Percentiles rank a stretch among this genome's conserved stretches.
Evolutionary conservation across 2,113 vertebrate species (phyloP).

Genomic region (Neodon shergylaensis): DNA sequence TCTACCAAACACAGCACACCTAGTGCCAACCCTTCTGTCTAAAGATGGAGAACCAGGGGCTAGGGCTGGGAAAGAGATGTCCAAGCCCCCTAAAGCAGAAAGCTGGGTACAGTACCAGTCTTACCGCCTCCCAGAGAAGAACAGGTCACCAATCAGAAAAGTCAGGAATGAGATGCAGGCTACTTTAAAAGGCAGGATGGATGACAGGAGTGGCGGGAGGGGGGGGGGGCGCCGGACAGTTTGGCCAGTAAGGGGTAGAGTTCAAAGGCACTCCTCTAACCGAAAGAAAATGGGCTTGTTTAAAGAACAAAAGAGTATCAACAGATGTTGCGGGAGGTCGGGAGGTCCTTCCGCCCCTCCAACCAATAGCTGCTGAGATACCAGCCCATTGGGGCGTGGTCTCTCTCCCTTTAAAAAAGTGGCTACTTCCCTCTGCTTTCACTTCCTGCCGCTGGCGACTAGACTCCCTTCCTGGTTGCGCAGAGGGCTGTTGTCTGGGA

Average conservation of each 20-base stretch:
- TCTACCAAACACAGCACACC: accelerated
- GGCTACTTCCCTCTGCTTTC: too few relatives aligned
- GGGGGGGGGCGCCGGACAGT: background rate
- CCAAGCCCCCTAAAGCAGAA: background rate
- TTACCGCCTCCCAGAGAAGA: background rate
- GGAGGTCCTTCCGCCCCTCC: too few relatives aligned
- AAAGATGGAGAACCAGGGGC: background rate
- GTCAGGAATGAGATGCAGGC: background rate
- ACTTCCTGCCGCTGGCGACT: too few relatives aligned
- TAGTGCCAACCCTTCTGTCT: background rate
- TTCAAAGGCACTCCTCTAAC: background rate
- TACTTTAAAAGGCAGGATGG: background rate
- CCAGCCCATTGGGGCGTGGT: too few relatives aligned
- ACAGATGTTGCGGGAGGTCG: too few relatives aligned
- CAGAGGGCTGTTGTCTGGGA: too few relatives aligned
- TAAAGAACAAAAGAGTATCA: background rate
- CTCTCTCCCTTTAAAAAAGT: too few relatives aligned
- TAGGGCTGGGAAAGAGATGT: background rate
- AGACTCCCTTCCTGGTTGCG: too few relatives aligned
- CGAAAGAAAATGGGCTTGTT: background rate
- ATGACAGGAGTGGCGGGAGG: background rate
- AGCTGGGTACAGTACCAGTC: background rate
- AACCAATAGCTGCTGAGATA: too few relatives aligned
- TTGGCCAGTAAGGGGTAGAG: background rate
- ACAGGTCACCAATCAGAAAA: background rate